These are phyloP conservation scores for Machimus rusticus DNA, from an alignment of 2,888 invertebrate species.

Conservation along the genomic window DNA sequence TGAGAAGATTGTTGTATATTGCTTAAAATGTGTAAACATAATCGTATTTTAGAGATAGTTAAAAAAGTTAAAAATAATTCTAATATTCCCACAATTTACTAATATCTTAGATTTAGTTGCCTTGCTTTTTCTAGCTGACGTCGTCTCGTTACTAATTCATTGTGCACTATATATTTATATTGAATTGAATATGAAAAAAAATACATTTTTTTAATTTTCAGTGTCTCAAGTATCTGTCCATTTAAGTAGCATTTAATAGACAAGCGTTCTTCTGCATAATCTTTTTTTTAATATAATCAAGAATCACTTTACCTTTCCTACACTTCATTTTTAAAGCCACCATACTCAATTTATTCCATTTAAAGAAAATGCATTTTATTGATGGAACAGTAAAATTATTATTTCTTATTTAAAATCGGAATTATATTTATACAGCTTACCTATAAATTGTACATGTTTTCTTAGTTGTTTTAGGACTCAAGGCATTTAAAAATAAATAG, in stretches of 20 bases:
- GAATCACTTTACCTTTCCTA: too few species aligned
- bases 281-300: too few species aligned
- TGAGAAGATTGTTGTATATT: neutral
- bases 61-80: slow-evolving; percentile 30
- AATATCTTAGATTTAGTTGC: neutral
- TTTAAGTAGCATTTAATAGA: neutral
- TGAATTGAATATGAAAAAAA: neutral
- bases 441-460: too few species aligned
- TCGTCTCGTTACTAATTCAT: neutral
- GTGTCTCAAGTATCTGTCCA: neutral
- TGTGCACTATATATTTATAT: neutral
- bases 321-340: too few species aligned
- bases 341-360: too few species aligned
- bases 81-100: neutral
- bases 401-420: too few species aligned
- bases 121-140: neutral
- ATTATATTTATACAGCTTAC: too few species aligned
- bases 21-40: neutral
- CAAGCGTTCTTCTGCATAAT: neutral
- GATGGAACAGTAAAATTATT: too few species aligned
- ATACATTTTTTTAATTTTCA: neutral
- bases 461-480: too few species aligned
- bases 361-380: too few species aligned
- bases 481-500: too few species aligned
- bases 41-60: neutral